A percentile compares a stretch with the other conserved stretches of the same genome.
Conservation (phyloP, 2,888 invertebrate genomes). For the Magallana nippona region DNA sequence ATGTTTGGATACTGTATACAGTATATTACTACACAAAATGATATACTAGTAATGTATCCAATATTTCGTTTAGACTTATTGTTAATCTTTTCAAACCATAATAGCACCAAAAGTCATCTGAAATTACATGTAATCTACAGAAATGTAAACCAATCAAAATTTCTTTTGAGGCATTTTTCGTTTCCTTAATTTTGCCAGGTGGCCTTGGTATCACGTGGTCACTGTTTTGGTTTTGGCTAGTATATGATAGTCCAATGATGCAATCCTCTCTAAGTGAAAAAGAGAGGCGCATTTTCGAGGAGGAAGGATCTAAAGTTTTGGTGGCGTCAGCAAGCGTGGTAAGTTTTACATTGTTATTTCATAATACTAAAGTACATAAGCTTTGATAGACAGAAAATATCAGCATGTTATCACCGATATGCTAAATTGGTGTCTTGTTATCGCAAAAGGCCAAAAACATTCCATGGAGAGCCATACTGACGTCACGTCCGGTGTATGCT, state of each 20-base stretch:
- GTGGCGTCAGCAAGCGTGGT: background rate
- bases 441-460: conserved; percentile 50
- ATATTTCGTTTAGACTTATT: no score
- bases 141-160: no score
- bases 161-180: no score
- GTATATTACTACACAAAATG: no score
- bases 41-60: no score
- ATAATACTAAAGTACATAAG: background rate
- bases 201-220: conserved; percentile 38
- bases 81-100: no score
- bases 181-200: conserved; percentile 5
- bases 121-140: no score
- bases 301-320: background rate
- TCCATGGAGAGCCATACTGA: conserved; percentile 65
- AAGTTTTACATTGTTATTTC: background rate
- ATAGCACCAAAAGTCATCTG: no score
- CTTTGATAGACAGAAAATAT: no score
- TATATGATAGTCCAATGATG: conserved; percentile 53
- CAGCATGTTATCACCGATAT: no score
- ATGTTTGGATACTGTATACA: no score
- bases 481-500: conserved; percentile 65
- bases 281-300: conserved; percentile 36
- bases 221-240: conserved; percentile 35
- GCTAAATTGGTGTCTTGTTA: no score
- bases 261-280: conserved; percentile 50